phyloP scores from a whole-genome alignment of 2,113 vertebrate species.

The Barnardius zonarius region DNA sequence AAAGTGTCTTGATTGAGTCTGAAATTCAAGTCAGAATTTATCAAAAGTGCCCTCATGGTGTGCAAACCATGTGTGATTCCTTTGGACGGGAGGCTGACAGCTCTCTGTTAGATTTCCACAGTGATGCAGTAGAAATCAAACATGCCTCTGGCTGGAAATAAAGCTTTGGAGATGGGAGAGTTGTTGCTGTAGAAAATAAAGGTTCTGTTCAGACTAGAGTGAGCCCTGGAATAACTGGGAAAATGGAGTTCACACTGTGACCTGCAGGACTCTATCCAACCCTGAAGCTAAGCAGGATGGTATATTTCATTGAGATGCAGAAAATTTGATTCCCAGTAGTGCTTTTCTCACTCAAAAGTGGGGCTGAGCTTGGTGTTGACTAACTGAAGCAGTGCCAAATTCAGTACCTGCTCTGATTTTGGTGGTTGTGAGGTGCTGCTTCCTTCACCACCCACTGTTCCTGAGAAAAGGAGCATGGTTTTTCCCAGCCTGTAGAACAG shows the following conservation, averaged over 20 bases:
- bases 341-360: background rate
- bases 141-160: background rate
- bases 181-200: background rate
- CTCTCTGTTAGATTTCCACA: background rate
- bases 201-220: background rate
- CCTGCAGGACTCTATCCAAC: background rate
- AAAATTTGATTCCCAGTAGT: background rate
- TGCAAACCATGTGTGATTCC: accelerated
- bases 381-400: background rate
- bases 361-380: background rate
- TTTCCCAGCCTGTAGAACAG: background rate
- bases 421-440: background rate
- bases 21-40: background rate
- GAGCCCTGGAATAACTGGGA: background rate
- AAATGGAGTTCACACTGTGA: background rate
- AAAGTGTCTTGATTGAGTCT: background rate
- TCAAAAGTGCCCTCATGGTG: accelerated
- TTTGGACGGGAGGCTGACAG: background rate
- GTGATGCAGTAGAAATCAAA: background rate
- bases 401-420: background rate
- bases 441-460: background rate
- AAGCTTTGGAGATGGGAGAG: background rate
- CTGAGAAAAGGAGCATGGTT: accelerated
- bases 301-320: background rate
- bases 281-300: background rate